Conservation (phyloP, 2,113 vertebrate genomes). For the Gasterosteus nipponicus region DNA sequence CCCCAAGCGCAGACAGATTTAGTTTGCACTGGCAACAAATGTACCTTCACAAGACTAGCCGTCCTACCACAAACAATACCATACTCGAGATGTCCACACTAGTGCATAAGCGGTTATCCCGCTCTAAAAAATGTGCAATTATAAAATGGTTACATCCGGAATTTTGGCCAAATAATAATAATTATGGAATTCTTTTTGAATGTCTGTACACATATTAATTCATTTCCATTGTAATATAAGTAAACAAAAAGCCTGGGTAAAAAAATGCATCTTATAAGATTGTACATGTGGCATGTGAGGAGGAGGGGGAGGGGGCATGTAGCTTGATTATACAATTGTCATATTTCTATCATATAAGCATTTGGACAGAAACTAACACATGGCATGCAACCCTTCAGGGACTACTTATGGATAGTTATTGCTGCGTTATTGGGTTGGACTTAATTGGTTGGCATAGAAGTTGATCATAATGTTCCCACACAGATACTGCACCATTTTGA, state of each 20-base stretch:
- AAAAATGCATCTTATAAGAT: not conserved
- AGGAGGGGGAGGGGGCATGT: not conserved
- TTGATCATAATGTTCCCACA: not conserved
- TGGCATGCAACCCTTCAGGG: not conserved
- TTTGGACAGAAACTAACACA: not conserved
- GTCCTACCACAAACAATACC: not conserved
- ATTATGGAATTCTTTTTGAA: not conserved
- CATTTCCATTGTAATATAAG: not conserved
- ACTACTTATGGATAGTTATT: not conserved
- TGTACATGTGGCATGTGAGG: not conserved
- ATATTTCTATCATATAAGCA: not conserved
- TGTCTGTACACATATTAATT: no score
- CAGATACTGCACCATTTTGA: not conserved
- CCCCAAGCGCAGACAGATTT: not conserved
- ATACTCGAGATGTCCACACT: not conserved
- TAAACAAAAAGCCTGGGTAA: not conserved
- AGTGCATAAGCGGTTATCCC: not conserved
- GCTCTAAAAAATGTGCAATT: not conserved
- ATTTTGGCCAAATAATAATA: not conserved
- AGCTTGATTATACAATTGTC: not conserved
- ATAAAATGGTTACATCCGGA: not conserved
- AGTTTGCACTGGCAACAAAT: conserved; percentile 6
- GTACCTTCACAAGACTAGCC: not conserved
- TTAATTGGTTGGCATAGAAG: not conserved
- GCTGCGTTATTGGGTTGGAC: not conserved